A percentile compares a stretch with the other conserved stretches of the same genome.
phyloP scores from a whole-genome alignment of 2,888 invertebrate genomes.

The Zhuqinia jingwanae region DNA sequence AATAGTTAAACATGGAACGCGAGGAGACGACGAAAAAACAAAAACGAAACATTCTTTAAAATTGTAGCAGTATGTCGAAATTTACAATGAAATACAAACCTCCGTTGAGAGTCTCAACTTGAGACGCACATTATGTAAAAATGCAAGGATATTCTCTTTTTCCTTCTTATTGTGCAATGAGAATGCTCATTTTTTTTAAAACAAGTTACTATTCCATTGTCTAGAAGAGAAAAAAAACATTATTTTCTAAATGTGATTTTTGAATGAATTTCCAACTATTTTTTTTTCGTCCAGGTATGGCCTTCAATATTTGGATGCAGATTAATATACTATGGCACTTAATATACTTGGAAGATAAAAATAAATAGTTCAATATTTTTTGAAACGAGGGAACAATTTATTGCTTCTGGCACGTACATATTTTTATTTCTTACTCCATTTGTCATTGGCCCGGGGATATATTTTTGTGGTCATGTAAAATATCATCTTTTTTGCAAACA shows the following conservation, averaged over 20 bases:
- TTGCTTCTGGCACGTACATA: not conserved
- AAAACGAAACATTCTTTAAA: slow-evolving; percentile 15
- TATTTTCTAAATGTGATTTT: slow-evolving; percentile 12
- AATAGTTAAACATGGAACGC: slow-evolving; percentile 12
- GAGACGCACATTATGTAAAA: not conserved
- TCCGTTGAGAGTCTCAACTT: not conserved
- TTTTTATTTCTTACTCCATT: not conserved
- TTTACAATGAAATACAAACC: slow-evolving; percentile 32
- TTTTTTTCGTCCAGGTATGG: not conserved
- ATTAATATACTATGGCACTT: too few species aligned
- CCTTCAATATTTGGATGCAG: too few species aligned
- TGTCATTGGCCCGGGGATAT: too few species aligned
- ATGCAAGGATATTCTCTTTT: too few species aligned
- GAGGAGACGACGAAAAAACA: slow-evolving; percentile 25
- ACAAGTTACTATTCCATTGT: slow-evolving; percentile 14
- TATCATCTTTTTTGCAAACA: not conserved
- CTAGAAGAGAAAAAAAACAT: slow-evolving; percentile 6
- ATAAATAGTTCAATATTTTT: not conserved
- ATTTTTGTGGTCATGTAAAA: too few species aligned
- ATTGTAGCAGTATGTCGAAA: not conserved
- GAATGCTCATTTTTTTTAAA: too few species aligned
- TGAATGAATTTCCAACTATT: not conserved
- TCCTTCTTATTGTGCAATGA: too few species aligned
- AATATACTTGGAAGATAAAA: not conserved
- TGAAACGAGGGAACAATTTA: not conserved